These are phyloP conservation scores for Aulostomus chinensis DNA, from an alignment of 2,797 vertebrate species.

Conservation along the genomic window DNA sequence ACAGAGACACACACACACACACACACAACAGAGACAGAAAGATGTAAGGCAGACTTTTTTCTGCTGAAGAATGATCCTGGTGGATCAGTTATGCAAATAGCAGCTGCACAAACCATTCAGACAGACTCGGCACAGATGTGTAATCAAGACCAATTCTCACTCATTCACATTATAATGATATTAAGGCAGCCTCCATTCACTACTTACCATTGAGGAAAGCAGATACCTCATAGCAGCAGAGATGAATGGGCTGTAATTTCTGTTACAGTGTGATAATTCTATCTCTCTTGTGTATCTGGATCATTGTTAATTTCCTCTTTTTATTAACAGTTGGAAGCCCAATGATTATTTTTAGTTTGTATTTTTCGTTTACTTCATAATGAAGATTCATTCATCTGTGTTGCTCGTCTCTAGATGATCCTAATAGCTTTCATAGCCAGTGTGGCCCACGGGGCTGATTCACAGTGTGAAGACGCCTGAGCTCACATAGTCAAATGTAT, in stretches of 20 bases:
- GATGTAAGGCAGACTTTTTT: not conserved
- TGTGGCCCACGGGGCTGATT: not conserved
- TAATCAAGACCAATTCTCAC: slow-evolving; percentile 35
- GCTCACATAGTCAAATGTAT: slow-evolving; percentile 17
- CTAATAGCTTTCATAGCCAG: not conserved
- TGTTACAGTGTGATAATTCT: slow-evolving; percentile 8
- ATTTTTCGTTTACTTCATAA: slow-evolving; percentile 8
- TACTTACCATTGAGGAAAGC: not conserved
- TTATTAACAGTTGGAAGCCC: slow-evolving; percentile 24
- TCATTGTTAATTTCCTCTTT: slow-evolving; percentile 18
- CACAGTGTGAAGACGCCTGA: not conserved
- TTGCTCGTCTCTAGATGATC: slow-evolving; percentile 6
- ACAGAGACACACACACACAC: too few relatives aligned
- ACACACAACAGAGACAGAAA: too few relatives aligned
- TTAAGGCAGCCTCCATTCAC: slow-evolving; percentile 3
- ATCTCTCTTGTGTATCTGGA: slow-evolving; percentile 1
- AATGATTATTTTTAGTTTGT: slow-evolving; percentile 17
- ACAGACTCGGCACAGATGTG: slow-evolving; percentile 8
- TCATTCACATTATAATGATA: slow-evolving; percentile 3
- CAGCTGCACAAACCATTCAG: slow-evolving; percentile 1
- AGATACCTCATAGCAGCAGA: slow-evolving; percentile 6
- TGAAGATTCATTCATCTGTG: slow-evolving; percentile 29
- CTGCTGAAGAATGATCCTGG: not conserved
- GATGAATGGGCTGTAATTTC: slow-evolving; percentile 37
- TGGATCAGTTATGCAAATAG: not conserved